A percentile compares a stretch with the other conserved stretches of the same genome.
phyloP scores from a whole-genome alignment of 2,888 invertebrate species.

The Volucella inflata region DNA sequence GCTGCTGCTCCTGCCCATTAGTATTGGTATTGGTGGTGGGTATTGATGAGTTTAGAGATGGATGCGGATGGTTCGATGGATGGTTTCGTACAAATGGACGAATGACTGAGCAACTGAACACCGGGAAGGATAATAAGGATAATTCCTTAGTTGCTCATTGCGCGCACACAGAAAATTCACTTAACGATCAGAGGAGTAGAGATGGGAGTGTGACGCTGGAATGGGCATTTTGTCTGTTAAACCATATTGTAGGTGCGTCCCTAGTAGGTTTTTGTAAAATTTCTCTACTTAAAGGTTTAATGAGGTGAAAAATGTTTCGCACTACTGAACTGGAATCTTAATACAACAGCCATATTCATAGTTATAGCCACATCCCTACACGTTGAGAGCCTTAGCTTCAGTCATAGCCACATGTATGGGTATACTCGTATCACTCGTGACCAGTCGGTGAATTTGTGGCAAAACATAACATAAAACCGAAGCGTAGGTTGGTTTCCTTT shows the following conservation, averaged over 20 bases:
- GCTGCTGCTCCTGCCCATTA: too few species aligned
- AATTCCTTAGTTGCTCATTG: conserved; percentile 74
- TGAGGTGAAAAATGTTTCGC: conserved; percentile 74
- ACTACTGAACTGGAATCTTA: conserved; percentile 72
- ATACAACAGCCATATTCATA: conserved; percentile 45
- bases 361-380: too few species aligned
- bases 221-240: background rate
- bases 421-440: too few species aligned
- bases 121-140: conserved; percentile 75
- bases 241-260: conserved; percentile 66
- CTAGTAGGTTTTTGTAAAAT: conserved; percentile 56
- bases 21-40: background rate
- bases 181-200: conserved; percentile 29
- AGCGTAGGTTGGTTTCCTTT: background rate
- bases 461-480: too few species aligned
- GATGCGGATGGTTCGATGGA: conserved; percentile 27
- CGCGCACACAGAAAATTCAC: conserved; percentile 71
- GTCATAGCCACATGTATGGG: too few species aligned
- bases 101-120: conserved; percentile 66
- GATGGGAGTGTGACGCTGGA: background rate
- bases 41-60: conserved; percentile 3
- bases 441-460: too few species aligned
- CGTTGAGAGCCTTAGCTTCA: too few species aligned
- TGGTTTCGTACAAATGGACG: conserved; percentile 22
- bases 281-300: conserved; percentile 61